Evolutionary conservation across 2,888 invertebrate genomes (phyloP).

Genomic region (Epinotia brunnichana): DNA sequence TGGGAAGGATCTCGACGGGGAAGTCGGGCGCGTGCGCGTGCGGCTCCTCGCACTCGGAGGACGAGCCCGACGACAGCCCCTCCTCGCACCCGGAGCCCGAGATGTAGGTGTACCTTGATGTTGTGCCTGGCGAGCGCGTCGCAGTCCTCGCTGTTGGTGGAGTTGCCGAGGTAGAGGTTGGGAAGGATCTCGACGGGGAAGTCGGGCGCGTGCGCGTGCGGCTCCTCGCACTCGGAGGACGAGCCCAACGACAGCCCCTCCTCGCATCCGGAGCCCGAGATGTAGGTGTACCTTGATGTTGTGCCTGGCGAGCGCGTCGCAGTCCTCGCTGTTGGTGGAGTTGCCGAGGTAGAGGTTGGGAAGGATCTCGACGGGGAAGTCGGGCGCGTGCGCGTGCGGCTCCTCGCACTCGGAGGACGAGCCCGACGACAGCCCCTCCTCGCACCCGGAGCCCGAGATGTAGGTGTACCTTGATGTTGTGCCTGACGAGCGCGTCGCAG

Average conservation of each 20-base stretch:
- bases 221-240: slow-evolving; percentile 88
- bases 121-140: slow-evolving; percentile 94
- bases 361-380: slow-evolving; percentile 97
- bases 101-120: no score
- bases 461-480: no score
- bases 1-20: slow-evolving; percentile 97
- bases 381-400: slow-evolving; percentile 83
- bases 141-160: slow-evolving; percentile 95
- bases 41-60: slow-evolving; percentile 88
- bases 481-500: slow-evolving; percentile 92
- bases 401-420: slow-evolving; percentile 90
- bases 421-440: slow-evolving; percentile 87
- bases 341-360: slow-evolving; percentile 97
- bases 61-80: slow-evolving; percentile 87
- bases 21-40: slow-evolving; percentile 87
- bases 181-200: slow-evolving; percentile 98
- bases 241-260: slow-evolving; percentile 87
- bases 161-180: slow-evolving; percentile 96
- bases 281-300: no score
- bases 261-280: slow-evolving; percentile 87
- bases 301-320: slow-evolving; percentile 93
- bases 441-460: slow-evolving; percentile 87
- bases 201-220: slow-evolving; percentile 84
- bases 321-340: slow-evolving; percentile 96
- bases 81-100: slow-evolving; percentile 87